These are phyloP conservation scores for Bombus picipes DNA, from an alignment of 1,140 invertebrate species.

Conservation along the genomic window DNA sequence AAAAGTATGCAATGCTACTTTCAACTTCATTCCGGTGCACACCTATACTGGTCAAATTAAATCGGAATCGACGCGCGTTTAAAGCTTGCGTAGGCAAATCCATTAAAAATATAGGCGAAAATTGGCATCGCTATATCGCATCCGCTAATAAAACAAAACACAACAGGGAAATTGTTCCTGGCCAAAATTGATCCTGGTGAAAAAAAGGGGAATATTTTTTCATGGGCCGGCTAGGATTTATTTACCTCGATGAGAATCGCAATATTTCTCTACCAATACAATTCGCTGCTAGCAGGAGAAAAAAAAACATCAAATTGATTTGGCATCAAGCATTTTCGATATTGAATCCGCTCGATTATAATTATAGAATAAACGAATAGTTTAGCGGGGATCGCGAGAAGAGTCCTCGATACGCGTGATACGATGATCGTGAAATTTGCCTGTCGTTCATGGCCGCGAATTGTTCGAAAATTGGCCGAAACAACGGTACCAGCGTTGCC, in stretches of 20 bases:
- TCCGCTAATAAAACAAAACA: background rate
- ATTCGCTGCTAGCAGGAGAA: background rate
- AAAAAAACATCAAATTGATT: background rate
- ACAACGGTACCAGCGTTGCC: background rate
- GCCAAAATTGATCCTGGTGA: background rate
- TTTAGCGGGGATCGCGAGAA: background rate
- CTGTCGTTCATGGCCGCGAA: background rate
- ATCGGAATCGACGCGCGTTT: background rate
- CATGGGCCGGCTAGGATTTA: background rate
- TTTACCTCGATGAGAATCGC: constrained; percentile 10
- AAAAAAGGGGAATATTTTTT: background rate
- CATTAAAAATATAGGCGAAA: background rate
- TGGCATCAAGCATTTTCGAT: background rate
- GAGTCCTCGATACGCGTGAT: too few relatives aligned
- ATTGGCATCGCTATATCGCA: background rate
- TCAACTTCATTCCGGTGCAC: too few relatives aligned
- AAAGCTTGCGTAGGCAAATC: background rate
- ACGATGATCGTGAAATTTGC: background rate
- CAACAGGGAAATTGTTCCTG: background rate
- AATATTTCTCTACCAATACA: background rate
- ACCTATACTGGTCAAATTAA: background rate
- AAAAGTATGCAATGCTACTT: too few relatives aligned
- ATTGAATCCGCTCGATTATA: background rate
- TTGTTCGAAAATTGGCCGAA: background rate
- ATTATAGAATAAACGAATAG: constrained; percentile 1